Conservation (phyloP, 2,113 vertebrate species). For the Tragelaphus scriptus region DNA sequence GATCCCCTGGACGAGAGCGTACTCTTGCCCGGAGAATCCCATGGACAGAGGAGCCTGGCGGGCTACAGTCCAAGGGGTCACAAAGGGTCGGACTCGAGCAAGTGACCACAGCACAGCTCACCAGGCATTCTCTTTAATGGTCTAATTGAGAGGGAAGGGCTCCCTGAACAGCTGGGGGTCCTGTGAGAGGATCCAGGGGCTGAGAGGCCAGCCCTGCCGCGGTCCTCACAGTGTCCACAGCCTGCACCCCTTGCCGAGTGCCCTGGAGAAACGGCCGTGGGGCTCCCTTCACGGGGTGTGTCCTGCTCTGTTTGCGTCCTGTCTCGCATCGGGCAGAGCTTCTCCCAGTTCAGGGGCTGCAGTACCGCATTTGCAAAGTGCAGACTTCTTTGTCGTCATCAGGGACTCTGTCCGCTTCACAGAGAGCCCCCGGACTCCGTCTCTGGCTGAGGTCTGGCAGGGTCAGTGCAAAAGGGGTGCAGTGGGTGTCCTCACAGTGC, state of each 20-base stretch:
- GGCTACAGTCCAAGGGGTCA: background rate
- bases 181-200: rapidly evolving
- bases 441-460: rapidly evolving
- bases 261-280: rapidly evolving
- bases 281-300: rapidly evolving
- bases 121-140: rapidly evolving
- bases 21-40: background rate
- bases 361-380: rapidly evolving
- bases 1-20: background rate
- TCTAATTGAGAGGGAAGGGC: rapidly evolving
- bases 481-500: background rate
- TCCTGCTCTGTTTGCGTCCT: rapidly evolving
- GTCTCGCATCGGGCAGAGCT: rapidly evolving
- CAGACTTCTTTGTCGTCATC: rapidly evolving
- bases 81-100: rapidly evolving
- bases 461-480: rapidly evolving
- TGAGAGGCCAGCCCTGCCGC: rapidly evolving
- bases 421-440: background rate
- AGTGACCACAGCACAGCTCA: background rate
- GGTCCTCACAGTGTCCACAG: background rate
- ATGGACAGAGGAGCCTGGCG: background rate
- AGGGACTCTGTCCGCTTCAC: background rate
- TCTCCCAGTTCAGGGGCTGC: background rate
- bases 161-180: no score
- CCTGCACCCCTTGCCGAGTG: rapidly evolving